Evolutionary conservation across 2,888 invertebrate genomes (phyloP).

Genomic region (Heliconius sara): DNA sequence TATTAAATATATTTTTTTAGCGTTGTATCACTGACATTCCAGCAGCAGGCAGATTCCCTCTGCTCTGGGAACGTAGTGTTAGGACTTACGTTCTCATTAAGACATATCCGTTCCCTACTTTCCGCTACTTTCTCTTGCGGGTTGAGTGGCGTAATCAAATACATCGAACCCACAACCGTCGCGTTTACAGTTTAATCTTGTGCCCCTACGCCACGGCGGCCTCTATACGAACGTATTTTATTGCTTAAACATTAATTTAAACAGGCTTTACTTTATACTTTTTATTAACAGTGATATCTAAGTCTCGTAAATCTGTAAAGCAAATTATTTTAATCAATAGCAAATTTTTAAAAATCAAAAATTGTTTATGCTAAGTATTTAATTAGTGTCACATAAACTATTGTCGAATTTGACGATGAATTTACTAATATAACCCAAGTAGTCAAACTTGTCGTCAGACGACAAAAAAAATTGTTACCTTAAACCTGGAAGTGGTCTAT

Average conservation of each 20-base stretch:
- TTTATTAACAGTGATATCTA: background rate
- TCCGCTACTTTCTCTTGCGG: too few relatives aligned
- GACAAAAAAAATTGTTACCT: conserved; percentile 42
- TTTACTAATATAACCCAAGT: conserved; percentile 34
- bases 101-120: too few relatives aligned
- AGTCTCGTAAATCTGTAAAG: background rate
- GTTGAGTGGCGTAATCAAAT: too few relatives aligned
- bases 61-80: too few relatives aligned
- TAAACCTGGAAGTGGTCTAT: conserved; percentile 50
- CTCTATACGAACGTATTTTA: background rate
- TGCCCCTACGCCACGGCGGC: too few relatives aligned
- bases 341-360: conserved; percentile 2
- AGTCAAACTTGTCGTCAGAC: conserved; percentile 35
- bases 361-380: conserved; percentile 10
- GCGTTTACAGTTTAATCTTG: too few relatives aligned
- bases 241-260: background rate
- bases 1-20: too few relatives aligned
- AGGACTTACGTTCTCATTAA: too few relatives aligned
- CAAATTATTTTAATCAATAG: background rate
- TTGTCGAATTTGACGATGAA: conserved; percentile 27
- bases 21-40: too few relatives aligned
- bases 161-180: too few relatives aligned
- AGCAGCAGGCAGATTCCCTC: too few relatives aligned
- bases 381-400: conserved; percentile 28
- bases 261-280: background rate